Percentiles rank a stretch among this genome's conserved stretches.
Evolutionary conservation across 1,140 invertebrate species (phyloP).

Genomic region (Streblospio benedicti): DNA sequence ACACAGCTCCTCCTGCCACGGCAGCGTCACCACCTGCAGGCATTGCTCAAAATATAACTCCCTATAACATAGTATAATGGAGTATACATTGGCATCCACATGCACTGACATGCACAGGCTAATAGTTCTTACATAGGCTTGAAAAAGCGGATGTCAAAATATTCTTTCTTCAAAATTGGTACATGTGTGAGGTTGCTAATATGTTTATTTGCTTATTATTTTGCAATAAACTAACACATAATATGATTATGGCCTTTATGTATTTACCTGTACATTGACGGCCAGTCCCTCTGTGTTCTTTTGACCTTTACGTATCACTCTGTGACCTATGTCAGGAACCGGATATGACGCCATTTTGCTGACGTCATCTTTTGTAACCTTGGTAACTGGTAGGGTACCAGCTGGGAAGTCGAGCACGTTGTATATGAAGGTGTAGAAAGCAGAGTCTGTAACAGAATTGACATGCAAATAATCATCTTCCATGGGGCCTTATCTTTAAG

Average conservation of each 20-base stretch:
- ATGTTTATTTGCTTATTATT: too few relatives aligned
- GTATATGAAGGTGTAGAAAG: slow-evolving; percentile 29
- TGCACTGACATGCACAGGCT: too few relatives aligned
- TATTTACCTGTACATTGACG: slow-evolving; percentile 35
- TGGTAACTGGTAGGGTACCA: slow-evolving; percentile 38
- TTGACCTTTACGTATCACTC: background rate
- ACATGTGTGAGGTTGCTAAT: too few relatives aligned
- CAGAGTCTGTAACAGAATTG: slow-evolving; percentile 24
- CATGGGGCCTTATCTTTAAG: too few relatives aligned
- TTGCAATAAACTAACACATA: too few relatives aligned
- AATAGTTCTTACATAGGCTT: too few relatives aligned
- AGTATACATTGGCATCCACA: too few relatives aligned
- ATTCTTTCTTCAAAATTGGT: too few relatives aligned
- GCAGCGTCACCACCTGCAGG: slow-evolving; percentile 38
- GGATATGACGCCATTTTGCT: slow-evolving; percentile 15
- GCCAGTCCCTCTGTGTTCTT: slow-evolving; percentile 34
- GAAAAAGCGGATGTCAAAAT: too few relatives aligned
- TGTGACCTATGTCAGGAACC: background rate
- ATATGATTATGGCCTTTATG: too few relatives aligned
- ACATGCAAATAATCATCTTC: background rate
- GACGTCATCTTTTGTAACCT: slow-evolving; percentile 32
- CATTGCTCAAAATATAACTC: too few relatives aligned
- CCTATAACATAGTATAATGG: too few relatives aligned
- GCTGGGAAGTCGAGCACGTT: slow-evolving; percentile 39
- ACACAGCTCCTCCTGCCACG: slow-evolving; percentile 43